These are phyloP conservation scores for Enoplosus armatus DNA, from an alignment of 2,797 vertebrate genomes.

Conservation along the genomic window DNA sequence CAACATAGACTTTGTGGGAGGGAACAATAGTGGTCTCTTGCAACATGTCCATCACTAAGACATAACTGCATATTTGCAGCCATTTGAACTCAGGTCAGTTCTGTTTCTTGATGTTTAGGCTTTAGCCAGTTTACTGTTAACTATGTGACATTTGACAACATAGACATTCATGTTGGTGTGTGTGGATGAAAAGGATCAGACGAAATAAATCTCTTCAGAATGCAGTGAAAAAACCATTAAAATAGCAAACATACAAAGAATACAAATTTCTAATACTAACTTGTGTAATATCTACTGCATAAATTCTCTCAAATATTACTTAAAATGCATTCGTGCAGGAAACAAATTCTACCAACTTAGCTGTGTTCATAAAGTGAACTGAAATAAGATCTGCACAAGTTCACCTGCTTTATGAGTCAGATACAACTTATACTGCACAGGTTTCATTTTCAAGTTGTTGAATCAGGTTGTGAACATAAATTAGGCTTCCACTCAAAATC, in stretches of 20 bases:
- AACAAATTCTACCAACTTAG: background rate
- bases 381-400: background rate
- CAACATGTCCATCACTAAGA: too few relatives aligned
- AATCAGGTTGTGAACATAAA: conserved; percentile 12
- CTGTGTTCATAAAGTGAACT: background rate
- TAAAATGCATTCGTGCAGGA: background rate
- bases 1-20: background rate
- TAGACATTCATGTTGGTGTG: background rate
- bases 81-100: background rate
- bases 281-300: background rate
- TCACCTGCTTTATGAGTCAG: background rate
- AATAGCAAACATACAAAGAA: background rate
- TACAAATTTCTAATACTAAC: background rate
- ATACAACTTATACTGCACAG: background rate
- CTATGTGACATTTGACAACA: too few relatives aligned
- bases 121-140: too few relatives aligned
- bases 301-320: background rate
- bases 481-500: background rate
- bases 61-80: background rate
- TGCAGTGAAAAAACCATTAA: background rate
- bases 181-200: background rate
- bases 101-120: background rate
- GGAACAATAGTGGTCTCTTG: too few relatives aligned
- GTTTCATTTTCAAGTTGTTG: background rate
- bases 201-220: too few relatives aligned